Base-by-base conservation (phyloP, 2,888 invertebrate genomes). In the Heteropelma amictum region DNA sequence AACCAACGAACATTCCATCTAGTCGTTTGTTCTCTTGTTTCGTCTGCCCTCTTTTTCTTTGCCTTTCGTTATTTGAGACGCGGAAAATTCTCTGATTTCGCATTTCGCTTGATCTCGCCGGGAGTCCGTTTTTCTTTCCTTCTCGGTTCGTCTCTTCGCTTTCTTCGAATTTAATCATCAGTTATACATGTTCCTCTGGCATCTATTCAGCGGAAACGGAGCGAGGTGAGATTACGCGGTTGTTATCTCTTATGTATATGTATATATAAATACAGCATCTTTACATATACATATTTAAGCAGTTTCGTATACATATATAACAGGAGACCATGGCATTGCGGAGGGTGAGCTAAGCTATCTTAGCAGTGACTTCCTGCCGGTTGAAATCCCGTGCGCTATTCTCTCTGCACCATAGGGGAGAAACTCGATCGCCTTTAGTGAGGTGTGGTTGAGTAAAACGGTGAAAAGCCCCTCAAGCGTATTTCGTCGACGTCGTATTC, bases 141-240 rank as follows among this genome's bases (percentile, higher is more conserved):
- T 56, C 12, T 51, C 28, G 58, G 12, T 28, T 19, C 30, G 19
- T 40, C 38, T 19, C 10, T 30, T 47, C 54, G 19, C 42, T 30
- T 63, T 64, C 51, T 26, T 58, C 19, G 26, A 21, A 72, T 45
- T 49, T 58, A 60, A 47, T 47, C 60, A 65, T 60, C 47, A 14
- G 26, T 26, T 45, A 54, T 67, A 58, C 28, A 38, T 45, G 47
- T 3, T 19, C 49, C 67, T 67, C 75, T 63, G 49, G 67, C 67
- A 71, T 75, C 75, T 75, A 75, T 75, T 75, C 71, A 75, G 71
- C 75, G 75, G 75, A 75, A 75, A 71, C 75, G 75, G 71, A 75
- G 75, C 67, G 71, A 75, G 71, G 71, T 67, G 75, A 71, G 75
- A 75, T 75, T 75, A 75, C 75, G 71, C 19, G 67, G 61, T 67